Base-by-base conservation (phyloP, 2,888 invertebrate genomes). In the Sceliomorpha sp. region DNA sequence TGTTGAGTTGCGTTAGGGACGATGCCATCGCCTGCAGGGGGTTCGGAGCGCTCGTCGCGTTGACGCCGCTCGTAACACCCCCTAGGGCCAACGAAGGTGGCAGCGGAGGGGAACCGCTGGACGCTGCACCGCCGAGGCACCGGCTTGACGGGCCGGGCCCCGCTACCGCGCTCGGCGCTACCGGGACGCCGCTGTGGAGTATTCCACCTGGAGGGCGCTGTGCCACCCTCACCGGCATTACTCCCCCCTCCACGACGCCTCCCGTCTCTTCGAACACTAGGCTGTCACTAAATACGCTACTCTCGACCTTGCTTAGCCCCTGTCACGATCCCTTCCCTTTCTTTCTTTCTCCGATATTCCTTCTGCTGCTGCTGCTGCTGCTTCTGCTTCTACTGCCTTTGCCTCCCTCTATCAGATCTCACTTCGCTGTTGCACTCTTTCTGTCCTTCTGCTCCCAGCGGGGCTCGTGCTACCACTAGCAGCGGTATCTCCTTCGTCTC, bases 141-240 rank as follows among this genome's bases (percentile, higher is more conserved):
- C 89, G 91, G 90, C 89, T 91, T 90, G 89, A 90, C 90, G 89
- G 89, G 89, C 80, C 88, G 84, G 86, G 89, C 89, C 83, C 88
- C 90, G 90, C 90, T 90, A 91, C 91, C 90, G 91, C 90, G 90
- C 90, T 91, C 89, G 91, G 90, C 90, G 90, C 91, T 90, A 91
- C 91, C 91, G 91, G 90, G 79, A 87, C 89, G 90, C 91, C 89
- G 91, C 91, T 83, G 87, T 91, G 91, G 91, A 91, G 90, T 90
- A 91, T 89, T 91, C 91, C 91, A 91, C 91, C 90, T 87, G 88
- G 86, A 85, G 91, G 91, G 91, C 91, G 91, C 91, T 91, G 90
- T 88, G 89, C 88, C 91, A 91, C 90, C 89, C 89, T 86, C 80
- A 88, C 88, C 86, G 88, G 88, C 88, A 88, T 88, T 81, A 88